phyloP scores from a whole-genome alignment of 2,888 invertebrate species.

The Nudaria mundana region DNA sequence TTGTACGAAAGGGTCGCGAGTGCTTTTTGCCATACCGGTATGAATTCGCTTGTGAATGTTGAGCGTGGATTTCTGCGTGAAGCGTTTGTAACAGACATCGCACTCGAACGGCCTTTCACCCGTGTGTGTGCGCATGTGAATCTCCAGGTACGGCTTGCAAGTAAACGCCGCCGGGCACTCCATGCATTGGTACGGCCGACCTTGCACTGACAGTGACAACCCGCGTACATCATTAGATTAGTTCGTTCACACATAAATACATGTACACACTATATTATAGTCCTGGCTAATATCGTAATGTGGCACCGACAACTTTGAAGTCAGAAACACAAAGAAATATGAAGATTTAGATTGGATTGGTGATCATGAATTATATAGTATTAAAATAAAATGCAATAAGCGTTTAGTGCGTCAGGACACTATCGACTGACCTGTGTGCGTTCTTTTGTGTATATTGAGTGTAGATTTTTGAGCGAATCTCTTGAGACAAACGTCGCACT shows the following conservation, averaged over 20 bases:
- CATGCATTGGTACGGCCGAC: constrained; percentile 79
- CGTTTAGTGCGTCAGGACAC: constrained; percentile 21
- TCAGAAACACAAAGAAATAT: constrained; percentile 24
- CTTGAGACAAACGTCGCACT: constrained; percentile 89
- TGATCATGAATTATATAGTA: constrained; percentile 20
- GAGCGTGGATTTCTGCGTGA: constrained; percentile 82
- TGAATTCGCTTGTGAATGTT: constrained; percentile 82
- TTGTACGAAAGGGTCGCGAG: constrained; percentile 17
- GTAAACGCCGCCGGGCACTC: constrained; percentile 82
- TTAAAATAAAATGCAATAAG: constrained; percentile 16
- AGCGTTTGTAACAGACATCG: constrained; percentile 81
- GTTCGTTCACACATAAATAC: constrained; percentile 12
- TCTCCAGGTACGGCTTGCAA: constrained; percentile 83
- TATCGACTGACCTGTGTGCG: constrained; percentile 84
- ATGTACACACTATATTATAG: constrained; percentile 26
- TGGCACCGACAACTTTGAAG: constrained; percentile 75
- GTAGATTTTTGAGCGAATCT: constrained; percentile 91
- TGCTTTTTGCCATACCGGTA: constrained; percentile 65
- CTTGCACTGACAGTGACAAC: constrained; percentile 76
- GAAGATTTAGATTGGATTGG: constrained; percentile 18
- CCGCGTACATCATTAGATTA: constrained; percentile 31
- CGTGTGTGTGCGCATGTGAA: constrained; percentile 83
- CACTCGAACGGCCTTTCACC: constrained; percentile 81
- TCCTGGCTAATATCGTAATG: constrained; percentile 46
- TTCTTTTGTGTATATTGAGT: constrained; percentile 90